Evolutionary conservation across 2,113 vertebrate genomes (phyloP), one percentile per base, ranked within the genome.

Genomic region (Nanger granti): DNA sequence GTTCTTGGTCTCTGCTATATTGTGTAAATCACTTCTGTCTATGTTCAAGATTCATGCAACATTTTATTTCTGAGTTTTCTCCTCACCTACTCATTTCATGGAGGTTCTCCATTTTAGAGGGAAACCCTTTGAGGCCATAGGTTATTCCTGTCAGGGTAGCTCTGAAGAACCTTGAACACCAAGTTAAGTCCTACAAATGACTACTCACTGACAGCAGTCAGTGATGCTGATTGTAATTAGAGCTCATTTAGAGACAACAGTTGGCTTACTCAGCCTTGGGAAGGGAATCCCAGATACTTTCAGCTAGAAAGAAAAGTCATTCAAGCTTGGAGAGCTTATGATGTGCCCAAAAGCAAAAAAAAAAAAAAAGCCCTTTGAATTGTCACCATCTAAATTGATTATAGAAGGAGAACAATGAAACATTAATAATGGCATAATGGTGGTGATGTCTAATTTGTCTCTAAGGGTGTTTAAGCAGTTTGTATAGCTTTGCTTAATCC

Each of bases 181-280:
- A 89, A 92, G 69, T 29, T 90, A 60, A 55, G 17, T 54, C 47
- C 82, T 93, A n/a, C 37, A 87, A 87, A 89, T 91, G 60, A 80
- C 66, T 52, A 18, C 15, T 91, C 20, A 64, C 60, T 73, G 79
- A 49, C 47, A n/a, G 44, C 52, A 55, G 0, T 29, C 52, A 55
- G 0, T 29, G 14, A 18, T 93, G 37, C 60, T 94, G 34, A 22
- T 62, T 87, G 34, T 93, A 69, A 90, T 95, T 52, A 20, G 41
- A 57, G 24, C 62, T 97, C 60, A 60, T 95, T 94, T 76, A 57
- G 82, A 88, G 49, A 52, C 47, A 55, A 29, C 9, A 55, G 64
- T 97, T 93, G 91, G 86, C 91, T 97, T 69, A 76, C 84, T 94
- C 49, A 62, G 89, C 41, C 41, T 92, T 94, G 54, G 87, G 69